Percentiles rank a stretch among this genome's conserved stretches.
Evolutionary conservation across 1,140 invertebrate genomes (phyloP).

Genomic region (Dendroctonus valens): DNA sequence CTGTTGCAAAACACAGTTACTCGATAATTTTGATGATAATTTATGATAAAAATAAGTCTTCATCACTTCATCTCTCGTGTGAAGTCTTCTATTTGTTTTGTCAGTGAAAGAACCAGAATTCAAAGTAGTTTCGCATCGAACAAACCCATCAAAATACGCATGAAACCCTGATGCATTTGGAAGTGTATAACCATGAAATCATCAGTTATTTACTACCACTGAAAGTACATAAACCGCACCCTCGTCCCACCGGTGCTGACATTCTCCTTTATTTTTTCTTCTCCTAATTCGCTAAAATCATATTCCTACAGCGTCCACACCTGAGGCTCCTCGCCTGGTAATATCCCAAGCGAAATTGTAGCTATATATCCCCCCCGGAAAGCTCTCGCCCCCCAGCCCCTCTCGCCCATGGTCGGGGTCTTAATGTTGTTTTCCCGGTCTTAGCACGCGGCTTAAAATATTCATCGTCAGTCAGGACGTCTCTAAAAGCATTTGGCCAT

Average conservation of each 20-base stretch:
- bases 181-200: no score
- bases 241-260: not conserved
- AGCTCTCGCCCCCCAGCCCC: not conserved
- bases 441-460: constrained; percentile 46
- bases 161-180: no score
- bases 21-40: no score
- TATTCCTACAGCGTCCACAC: constrained; percentile 20
- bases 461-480: constrained; percentile 48
- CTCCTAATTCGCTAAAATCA: constrained; percentile 23
- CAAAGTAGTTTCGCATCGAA: no score
- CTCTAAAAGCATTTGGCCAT: constrained; percentile 53
- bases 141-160: no score
- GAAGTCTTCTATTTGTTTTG: no score
- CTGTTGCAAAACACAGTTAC: no score
- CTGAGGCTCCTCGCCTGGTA: constrained; percentile 17
- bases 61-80: no score
- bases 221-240: constrained; percentile 3
- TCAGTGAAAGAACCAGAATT: not conserved
- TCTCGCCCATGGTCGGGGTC: constrained; percentile 14
- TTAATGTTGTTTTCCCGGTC: constrained; percentile 31
- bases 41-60: no score
- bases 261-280: constrained; percentile 17
- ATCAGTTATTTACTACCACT: no score
- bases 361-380: constrained; percentile 14
- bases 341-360: constrained; percentile 21